Evolutionary conservation across 2,888 invertebrate species (phyloP), one percentile per base, ranked within the genome.

Genomic region (Brachypterus glaber): DNA sequence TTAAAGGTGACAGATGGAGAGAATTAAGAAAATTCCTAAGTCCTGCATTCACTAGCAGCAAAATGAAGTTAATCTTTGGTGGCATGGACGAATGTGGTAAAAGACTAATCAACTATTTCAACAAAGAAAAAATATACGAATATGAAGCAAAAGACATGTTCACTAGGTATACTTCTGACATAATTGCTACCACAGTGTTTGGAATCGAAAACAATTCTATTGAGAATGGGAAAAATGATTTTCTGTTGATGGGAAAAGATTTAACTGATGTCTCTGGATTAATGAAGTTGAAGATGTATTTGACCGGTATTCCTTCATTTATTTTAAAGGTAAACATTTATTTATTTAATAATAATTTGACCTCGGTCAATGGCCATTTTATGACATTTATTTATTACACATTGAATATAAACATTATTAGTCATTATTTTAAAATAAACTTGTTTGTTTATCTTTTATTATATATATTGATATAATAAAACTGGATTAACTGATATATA

Each of bases 141-240:
- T 18, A 45, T 4, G 47, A 47, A 25, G 7, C 42, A 8, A 47
- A 44, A 14, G 45, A 73, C 37, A 35, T 67, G 2, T 64, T 70
- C 30, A 66, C 69, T 2, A 63, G 73, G 1, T 74, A 70, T 45
- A 67, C 72, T 0, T 74, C 68, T 48, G 76, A 76, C 51, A 72
- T 74, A 14, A 74, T 76, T 11, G 74, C 74, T 0, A 70, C 71
- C 0, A 60, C 67, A 1, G 72, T 69, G 0, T 74, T 75, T 39
- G 75, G 75, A 0, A 58, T 73, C 1, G 59, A 65, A 39, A 64
- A 72, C 1, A n/a, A n/a, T n/a, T n/a, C n/a, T n/a, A n/a, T n/a
- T n/a, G n/a, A n/a, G n/a, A n/a, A n/a, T n/a, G n/a, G n/a, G n/a
- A n/a, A n/a, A n/a, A 67, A 76, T 53, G 75, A 76, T 0, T 39